Evolutionary conservation across 2,797 vertebrate species (phyloP).

Genomic region (Poeciliopsis infans): DNA sequence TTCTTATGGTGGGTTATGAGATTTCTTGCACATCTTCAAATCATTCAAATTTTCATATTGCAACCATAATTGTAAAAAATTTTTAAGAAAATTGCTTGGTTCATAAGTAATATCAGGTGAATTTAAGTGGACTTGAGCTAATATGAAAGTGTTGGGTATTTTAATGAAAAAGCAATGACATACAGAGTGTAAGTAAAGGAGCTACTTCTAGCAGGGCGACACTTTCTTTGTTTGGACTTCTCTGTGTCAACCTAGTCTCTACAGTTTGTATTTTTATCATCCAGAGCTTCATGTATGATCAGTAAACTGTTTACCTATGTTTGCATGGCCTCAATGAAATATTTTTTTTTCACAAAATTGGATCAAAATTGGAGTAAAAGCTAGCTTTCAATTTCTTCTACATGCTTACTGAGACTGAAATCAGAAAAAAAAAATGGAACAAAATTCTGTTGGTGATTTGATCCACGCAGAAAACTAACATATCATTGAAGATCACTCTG

Average conservation of each 20-base stretch:
- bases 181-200: not conserved
- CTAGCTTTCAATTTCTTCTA: slow-evolving; percentile 10
- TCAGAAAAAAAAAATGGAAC: slow-evolving; percentile 33
- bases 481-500: slow-evolving; percentile 14
- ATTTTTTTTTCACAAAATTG: not conserved
- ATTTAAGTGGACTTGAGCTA: not conserved
- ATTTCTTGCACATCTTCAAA: not conserved
- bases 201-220: slow-evolving; percentile 13
- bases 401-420: slow-evolving; percentile 24
- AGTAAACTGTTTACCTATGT: slow-evolving; percentile 34
- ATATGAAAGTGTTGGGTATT: not conserved
- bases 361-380: slow-evolving; percentile 36
- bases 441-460: slow-evolving; percentile 11
- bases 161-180: not conserved
- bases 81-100: not conserved
- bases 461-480: slow-evolving; percentile 18
- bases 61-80: slow-evolving; percentile 13
- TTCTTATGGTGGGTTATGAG: not conserved
- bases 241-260: slow-evolving; percentile 16
- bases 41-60: not conserved
- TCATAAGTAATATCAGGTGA: not conserved
- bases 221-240: slow-evolving; percentile 9
- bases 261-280: slow-evolving; percentile 36
- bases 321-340: slow-evolving; percentile 29
- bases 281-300: slow-evolving; percentile 8